Base-by-base conservation (phyloP, 2,113 vertebrate species). In the Chloropsis cyanopogon region DNA sequence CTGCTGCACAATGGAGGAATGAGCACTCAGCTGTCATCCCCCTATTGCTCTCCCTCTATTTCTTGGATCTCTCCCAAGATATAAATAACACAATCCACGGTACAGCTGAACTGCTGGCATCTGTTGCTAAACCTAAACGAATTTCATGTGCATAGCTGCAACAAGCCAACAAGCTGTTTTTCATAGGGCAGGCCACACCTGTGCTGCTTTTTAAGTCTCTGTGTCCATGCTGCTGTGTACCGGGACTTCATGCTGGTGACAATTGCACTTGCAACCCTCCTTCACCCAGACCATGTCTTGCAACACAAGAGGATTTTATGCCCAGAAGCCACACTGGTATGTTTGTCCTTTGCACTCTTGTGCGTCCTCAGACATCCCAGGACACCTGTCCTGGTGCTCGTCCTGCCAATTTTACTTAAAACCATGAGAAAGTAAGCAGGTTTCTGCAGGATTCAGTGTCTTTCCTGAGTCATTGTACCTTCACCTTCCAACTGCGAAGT, bases 161-260 rank as follows among this genome's bases (percentile, higher is more conserved):
- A 17, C 9, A 21, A 88, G 70, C 31, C 64, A 77, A 23, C 15
- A 47, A 59, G 33, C 82, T 82, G 15, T 54, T 89, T 90, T 64
- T 70, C 52, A 63, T 19, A 15, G 60, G 31, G 15, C 53, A 82
- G 47, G 13, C 22, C 5, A 0, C 60, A 82, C 69, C 49, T 84
- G 19, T 46, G 42, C 13, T 89, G 54, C 54, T 84, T 61, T 90
- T 76, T 54, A 50, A 29, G 37, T 59, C 60, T 52, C 71, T 49
- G 16, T 6, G n/a, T 29, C 2, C 0, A 0, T 33, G 35, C 31
- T 63, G 33, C 26, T 9, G 0, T 18, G 4, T 25, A 22, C 1
- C 1, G 35, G 7, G 28, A 35, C 18, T 71, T 60, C 19, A 11
- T 75, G 37, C 44, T 14, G 3, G 31, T 14, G 6, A 7, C 4